Evolutionary conservation across 1,140 invertebrate species (phyloP).

Genomic region (Ericerus pela): DNA sequence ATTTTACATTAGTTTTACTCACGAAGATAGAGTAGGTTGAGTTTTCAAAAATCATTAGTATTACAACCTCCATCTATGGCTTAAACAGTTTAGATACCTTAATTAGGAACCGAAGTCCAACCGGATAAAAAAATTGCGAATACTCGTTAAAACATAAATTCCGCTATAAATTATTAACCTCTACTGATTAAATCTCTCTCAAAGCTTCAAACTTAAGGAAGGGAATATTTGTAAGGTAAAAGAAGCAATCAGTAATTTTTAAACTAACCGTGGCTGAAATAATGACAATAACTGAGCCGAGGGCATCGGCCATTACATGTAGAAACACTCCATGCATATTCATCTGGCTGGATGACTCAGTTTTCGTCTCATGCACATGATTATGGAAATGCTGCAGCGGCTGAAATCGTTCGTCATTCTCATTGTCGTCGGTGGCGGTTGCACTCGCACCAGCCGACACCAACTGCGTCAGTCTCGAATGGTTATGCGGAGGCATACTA

Average conservation of each 20-base stretch:
- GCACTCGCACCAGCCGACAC: slow-evolving; percentile 32
- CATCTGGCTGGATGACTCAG: slow-evolving; percentile 53
- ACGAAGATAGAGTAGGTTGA: too few species aligned
- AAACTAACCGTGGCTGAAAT: slow-evolving; percentile 59
- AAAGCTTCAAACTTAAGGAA: too few species aligned
- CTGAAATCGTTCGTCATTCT: slow-evolving; percentile 57
- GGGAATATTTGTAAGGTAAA: too few species aligned
- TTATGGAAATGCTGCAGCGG: slow-evolving; percentile 35
- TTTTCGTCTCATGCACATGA: slow-evolving; percentile 38
- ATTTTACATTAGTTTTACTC: too few species aligned
- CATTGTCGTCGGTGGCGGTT: slow-evolving; percentile 54
- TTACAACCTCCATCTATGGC: too few species aligned
- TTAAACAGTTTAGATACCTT: too few species aligned
- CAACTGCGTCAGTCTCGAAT: slow-evolving; percentile 42
- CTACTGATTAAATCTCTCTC: neutral
- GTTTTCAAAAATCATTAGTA: too few species aligned
- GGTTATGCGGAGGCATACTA: slow-evolving; percentile 38
- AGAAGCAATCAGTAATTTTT: too few species aligned
- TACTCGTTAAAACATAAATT: too few species aligned
- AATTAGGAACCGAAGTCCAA: too few species aligned
- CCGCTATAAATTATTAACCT: neutral
- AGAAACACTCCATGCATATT: slow-evolving; percentile 97
- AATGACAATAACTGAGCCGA: slow-evolving; percentile 92
- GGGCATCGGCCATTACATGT: slow-evolving; percentile 90
- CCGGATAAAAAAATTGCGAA: too few species aligned